Base-by-base conservation (phyloP, 2,797 vertebrate species). In the Poliocrania exsul region DNA sequence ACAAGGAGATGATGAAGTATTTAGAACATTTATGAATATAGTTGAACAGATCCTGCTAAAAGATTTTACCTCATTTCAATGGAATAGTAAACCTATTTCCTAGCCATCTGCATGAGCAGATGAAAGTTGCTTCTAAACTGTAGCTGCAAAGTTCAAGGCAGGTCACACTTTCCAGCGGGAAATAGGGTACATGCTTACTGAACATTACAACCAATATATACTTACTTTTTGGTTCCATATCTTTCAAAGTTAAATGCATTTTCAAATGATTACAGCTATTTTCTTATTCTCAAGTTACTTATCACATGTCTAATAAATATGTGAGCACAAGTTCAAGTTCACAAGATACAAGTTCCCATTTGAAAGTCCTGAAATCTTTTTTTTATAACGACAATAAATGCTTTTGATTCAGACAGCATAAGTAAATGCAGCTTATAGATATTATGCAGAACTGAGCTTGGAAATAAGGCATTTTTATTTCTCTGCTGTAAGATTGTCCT, bases 401-500 rank as follows among this genome's bases (percentile, higher is more conserved):
- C 75, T 91, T 91, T 93, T 86, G 51, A 96, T 93, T 96, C 92
- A 95, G 62, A 89, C 51, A 86, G 80, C 54, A 60, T 81, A 92
- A 92, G 47, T 75, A 92, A 91, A 84, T 81, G 33, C 51, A 93
- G 31, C 49, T 83, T 81, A 84, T 10, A 87, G 58, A 87, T 70
- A 91, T 37, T 81, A 90, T 57, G 29, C 66, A 77, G 65, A 94
- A 83, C 31, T 54, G 72, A 90, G 24, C 54, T 86, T 84, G 58
- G 58, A 95, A 94, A 95, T 60, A 88, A 77, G 51, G 51, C 51
- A 81, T 72, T 96, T 93, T 95, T 91, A 82, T 92, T 95, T 90
- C 70, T 92, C 54, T 81, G 26, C 73, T 86, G 6, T 88, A 79
- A 90, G 80, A 88, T 66, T 79, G 80, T 77, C 58, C 29, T 90